phyloP scores from a whole-genome alignment of 2,113 vertebrate species.

The Antechinus stuartii region DNA sequence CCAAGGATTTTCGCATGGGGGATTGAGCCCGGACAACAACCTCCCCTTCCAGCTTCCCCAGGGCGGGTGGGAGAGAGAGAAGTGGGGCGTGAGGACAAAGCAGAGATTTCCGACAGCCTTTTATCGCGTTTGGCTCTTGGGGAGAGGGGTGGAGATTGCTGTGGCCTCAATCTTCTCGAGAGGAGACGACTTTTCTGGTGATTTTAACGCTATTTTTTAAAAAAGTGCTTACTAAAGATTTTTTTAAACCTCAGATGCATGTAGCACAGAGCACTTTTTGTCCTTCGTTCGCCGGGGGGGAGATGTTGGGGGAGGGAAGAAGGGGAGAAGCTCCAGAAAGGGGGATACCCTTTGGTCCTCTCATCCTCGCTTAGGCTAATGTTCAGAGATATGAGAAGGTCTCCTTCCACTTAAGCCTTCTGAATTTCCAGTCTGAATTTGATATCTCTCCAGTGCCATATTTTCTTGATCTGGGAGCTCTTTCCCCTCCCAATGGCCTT shows the following conservation, averaged over 20 bases:
- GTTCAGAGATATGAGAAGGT: neutral
- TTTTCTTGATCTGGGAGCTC: constrained; percentile 8
- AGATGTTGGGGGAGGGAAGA: neutral
- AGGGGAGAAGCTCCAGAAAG: neutral
- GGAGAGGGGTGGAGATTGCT: constrained; percentile 12
- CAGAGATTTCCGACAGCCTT: neutral
- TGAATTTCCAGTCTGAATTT: neutral
- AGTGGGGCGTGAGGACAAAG: constrained; percentile 50
- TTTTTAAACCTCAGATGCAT: constrained; percentile 53
- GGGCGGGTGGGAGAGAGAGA: neutral
- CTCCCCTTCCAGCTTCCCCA: neutral
- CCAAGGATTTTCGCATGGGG: constrained; percentile 91
- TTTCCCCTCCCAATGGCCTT: neutral
- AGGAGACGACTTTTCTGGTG: constrained; percentile 44
- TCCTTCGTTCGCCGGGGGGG: constrained; percentile 4
- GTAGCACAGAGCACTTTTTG: constrained; percentile 70
- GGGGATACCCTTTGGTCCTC: constrained; percentile 3
- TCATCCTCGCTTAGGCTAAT: constrained; percentile 1
- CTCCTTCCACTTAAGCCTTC: neutral
- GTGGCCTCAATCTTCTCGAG: constrained; percentile 16
- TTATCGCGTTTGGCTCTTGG: neutral
- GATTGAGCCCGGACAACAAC: constrained; percentile 74
- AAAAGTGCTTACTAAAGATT: constrained; percentile 39
- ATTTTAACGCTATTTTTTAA: constrained; percentile 48
- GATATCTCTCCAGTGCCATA: constrained; percentile 8